These are phyloP conservation scores for Colistium nudipinnis DNA, from an alignment of 2,113 vertebrate species.

Conservation along the genomic window DNA sequence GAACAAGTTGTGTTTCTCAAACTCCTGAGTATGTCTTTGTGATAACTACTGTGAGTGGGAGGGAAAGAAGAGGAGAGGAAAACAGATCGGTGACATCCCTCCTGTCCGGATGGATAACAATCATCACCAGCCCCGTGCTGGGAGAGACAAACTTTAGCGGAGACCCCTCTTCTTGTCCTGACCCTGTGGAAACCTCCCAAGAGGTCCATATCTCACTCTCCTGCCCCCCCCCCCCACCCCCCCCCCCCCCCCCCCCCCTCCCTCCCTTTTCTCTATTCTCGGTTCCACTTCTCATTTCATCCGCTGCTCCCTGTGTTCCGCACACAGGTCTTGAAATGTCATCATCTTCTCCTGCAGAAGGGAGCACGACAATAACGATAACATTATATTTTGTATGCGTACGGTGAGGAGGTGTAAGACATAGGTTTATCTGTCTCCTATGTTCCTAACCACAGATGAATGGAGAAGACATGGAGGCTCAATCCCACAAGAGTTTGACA, in stretches of 20 bases:
- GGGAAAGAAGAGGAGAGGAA: not conserved
- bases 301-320: conserved; percentile 37
- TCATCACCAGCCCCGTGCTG: conserved; percentile 44
- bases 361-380: conserved; percentile 31
- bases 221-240: not conserved
- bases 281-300: not conserved
- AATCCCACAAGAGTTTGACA: conserved; percentile 34
- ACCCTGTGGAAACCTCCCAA: conserved; percentile 45
- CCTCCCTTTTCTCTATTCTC: not conserved
- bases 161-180: conserved; percentile 38
- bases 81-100: conserved; percentile 10
- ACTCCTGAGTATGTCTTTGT: conserved; percentile 36
- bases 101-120: conserved; percentile 18
- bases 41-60: conserved; percentile 16
- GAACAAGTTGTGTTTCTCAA: conserved; percentile 24
- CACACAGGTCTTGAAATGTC: conserved; percentile 73
- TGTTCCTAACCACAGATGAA: conserved; percentile 22
- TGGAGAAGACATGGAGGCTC: conserved; percentile 8
- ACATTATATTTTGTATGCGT: not conserved
- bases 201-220: conserved; percentile 32
- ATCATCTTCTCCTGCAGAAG: conserved; percentile 60
- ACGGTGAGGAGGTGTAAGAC: not conserved
- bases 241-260: not conserved
- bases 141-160: conserved; percentile 36
- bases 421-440: conserved; percentile 21